Conservation (phyloP, 2,113 vertebrate species). For the Daubentonia madagascariensis region DNA sequence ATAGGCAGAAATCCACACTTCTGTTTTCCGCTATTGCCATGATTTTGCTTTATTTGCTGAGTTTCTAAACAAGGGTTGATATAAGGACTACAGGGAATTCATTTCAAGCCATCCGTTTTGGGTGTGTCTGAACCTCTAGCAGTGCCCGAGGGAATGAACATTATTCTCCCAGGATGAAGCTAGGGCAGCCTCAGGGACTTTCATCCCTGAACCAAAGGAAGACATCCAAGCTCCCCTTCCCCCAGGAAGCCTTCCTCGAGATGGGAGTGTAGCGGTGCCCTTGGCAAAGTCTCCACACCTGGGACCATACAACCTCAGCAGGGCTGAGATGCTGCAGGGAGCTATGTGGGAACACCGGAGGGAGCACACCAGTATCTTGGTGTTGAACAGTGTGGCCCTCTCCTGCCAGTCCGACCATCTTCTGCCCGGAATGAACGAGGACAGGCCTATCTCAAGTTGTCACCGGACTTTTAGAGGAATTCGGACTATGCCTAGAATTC, state of each 20-base stretch:
- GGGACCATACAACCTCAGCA: not conserved
- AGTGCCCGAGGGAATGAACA: not conserved
- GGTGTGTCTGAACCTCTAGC: not conserved
- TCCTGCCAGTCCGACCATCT: not conserved
- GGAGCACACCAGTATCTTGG: not conserved
- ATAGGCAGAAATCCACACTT: not conserved
- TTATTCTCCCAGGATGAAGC: not conserved
- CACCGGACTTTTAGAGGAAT: not conserved
- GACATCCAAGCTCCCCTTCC: not conserved
- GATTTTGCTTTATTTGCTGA: not conserved
- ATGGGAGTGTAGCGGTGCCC: not conserved
- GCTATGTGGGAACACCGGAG: not conserved
- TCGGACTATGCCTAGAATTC: not conserved
- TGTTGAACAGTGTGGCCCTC: fast-evolving
- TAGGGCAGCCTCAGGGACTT: not conserved
- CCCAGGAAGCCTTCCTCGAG: not conserved
- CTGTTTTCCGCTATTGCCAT: not conserved
- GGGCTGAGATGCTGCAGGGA: not conserved
- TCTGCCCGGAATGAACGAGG: not conserved
- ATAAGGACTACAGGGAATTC: not conserved
- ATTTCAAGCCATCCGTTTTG: not conserved
- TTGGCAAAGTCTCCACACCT: not conserved
- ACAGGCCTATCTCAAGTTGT: not conserved
- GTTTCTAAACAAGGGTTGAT: not conserved
- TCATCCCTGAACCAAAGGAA: not conserved